Evolutionary conservation across 2,113 vertebrate genomes (phyloP), one percentile per base, ranked within the genome.

Genomic region (Paedocypris sp.): DNA sequence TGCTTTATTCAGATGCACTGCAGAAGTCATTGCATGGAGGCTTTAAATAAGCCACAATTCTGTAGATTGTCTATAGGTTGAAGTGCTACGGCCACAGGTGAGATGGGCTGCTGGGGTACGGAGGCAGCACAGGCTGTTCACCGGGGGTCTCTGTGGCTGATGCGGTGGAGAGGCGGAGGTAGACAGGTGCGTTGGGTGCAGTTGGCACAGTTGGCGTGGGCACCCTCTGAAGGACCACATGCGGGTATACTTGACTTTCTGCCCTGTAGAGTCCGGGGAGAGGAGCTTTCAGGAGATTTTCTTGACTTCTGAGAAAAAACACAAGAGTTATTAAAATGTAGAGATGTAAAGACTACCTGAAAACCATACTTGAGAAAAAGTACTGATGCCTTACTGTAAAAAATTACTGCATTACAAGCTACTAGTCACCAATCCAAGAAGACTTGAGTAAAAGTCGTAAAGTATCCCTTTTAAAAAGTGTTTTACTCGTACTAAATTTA

Each of bases 161-260:
- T 6, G 72, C 49, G 60, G 48, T 12, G 8, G 77, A 73, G 7
- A 77, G 69, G 67, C 75, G 78, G 47, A 82, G 74, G 66, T 79
- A 81, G 35, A 79, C 38, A 0, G 80, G 79, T 13, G 76, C 75
- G 3, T 51, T 69, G 22, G 75, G 71, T 23, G 76, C 77, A 0
- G 71, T 62, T 0, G 81, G 78, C 38, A 72, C 77, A 0, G 75
- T 73, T 6, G 82, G 80, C 2, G 81, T 83, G 1, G 80, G 79
- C 25, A 83, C 82, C 64, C 82, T 79, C 73, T 87, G 82, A 15
- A 85, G 72, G 46, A 84, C 82, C 2, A 85, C 75, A 4, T 82
- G 82, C 0, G 80, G 82, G 66, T 85, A 84, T 1, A 84, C 70
- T 69, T 84, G 83, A 4, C 77, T 79, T 11, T 85, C 85, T 0